A percentile compares a stretch with the other conserved stretches of the same genome.
Evolutionary conservation across 1,140 invertebrate species (phyloP).

Genomic region (Fopius arisanus): DNA sequence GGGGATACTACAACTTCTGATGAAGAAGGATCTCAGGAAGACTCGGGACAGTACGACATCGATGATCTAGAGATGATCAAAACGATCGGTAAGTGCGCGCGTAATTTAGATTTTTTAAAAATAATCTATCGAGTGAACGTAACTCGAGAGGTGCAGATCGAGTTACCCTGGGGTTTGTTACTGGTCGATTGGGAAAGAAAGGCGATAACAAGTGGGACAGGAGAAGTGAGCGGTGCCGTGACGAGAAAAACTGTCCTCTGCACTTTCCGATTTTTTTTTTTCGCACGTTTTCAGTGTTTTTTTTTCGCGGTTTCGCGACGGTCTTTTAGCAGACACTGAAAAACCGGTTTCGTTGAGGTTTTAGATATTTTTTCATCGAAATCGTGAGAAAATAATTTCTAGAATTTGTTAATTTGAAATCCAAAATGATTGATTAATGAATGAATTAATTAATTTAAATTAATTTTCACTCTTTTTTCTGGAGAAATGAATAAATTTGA

Average conservation of each 20-base stretch:
- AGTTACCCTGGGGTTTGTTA: background rate
- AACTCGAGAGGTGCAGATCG: background rate
- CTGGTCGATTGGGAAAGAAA: background rate
- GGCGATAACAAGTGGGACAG: slow-evolving; percentile 44
- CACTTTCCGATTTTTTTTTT: slow-evolving; percentile 8
- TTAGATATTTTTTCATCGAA: background rate
- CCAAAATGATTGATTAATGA: too few relatives aligned
- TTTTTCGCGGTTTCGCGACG: background rate
- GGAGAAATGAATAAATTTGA: too few relatives aligned
- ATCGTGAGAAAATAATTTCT: too few relatives aligned
- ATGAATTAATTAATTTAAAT: too few relatives aligned
- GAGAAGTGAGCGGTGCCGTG: slow-evolving; percentile 37
- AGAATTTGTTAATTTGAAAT: too few relatives aligned
- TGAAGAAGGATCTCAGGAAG: slow-evolving; percentile 67
- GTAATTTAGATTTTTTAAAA: too few relatives aligned
- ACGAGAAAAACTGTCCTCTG: slow-evolving; percentile 6
- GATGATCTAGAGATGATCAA: slow-evolving; percentile 83
- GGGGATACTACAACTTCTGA: slow-evolving; percentile 51
- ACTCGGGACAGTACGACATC: slow-evolving; percentile 74
- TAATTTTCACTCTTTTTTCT: too few relatives aligned
- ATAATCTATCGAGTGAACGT: slow-evolving; percentile 10
- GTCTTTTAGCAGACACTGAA: background rate
- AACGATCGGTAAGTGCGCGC: slow-evolving; percentile 75
- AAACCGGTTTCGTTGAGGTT: background rate
- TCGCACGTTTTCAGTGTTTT: background rate